Percentiles rank a stretch among this genome's conserved stretches.
phyloP scores from a whole-genome alignment of 2,113 vertebrate species.

The mouse (Mus musculus) region DNA sequence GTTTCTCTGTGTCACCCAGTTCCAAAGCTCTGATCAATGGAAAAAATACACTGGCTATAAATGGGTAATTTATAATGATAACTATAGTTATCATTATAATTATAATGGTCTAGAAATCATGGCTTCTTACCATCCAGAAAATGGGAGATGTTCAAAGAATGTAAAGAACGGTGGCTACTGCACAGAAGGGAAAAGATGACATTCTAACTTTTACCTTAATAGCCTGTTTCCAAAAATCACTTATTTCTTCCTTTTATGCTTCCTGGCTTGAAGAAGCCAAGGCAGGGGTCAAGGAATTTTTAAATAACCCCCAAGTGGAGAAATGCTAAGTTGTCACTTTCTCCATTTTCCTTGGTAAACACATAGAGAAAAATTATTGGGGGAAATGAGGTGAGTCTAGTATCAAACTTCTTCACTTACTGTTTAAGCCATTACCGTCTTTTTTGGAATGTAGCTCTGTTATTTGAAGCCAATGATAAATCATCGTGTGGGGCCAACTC shows the following conservation, averaged over 20 bases:
- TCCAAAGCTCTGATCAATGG: slow-evolving; percentile 57
- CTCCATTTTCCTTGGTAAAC: slow-evolving; percentile 59
- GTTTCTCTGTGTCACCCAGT: slow-evolving; percentile 41
- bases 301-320: slow-evolving; percentile 51
- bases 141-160: not conserved
- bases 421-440: slow-evolving; percentile 62
- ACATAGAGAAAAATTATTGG: slow-evolving; percentile 25
- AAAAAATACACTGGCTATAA: not conserved
- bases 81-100: too few species aligned
- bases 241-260: slow-evolving; percentile 67
- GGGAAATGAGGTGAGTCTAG: not conserved
- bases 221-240: slow-evolving; percentile 39
- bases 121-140: slow-evolving; percentile 45
- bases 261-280: slow-evolving; percentile 54
- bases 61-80: not conserved
- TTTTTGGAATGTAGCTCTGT: slow-evolving; percentile 65
- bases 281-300: slow-evolving; percentile 45
- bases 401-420: slow-evolving; percentile 33
- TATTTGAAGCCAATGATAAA: slow-evolving; percentile 70
- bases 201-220: slow-evolving; percentile 35
- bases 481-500: slow-evolving; percentile 47
- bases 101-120: slow-evolving; percentile 1
- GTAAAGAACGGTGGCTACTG: not conserved
- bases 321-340: slow-evolving; percentile 53
- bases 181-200: not conserved